Conservation (phyloP, 2,113 vertebrate genomes). For the Oncorhynchus keta region DNA sequence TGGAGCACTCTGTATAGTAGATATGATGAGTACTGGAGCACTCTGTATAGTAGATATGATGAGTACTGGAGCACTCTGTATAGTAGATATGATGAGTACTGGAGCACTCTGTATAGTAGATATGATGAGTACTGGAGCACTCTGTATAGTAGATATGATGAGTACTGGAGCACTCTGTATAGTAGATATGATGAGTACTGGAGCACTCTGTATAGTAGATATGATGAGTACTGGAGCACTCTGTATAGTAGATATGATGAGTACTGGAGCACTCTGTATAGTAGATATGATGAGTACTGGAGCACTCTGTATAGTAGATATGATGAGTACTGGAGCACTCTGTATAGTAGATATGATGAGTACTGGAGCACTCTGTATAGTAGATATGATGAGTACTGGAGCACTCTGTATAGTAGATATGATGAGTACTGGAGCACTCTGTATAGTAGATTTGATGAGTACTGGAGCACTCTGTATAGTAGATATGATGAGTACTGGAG, state of each 20-base stretch:
- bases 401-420: conserved; percentile 22
- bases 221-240: conserved; percentile 27
- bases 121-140: conserved; percentile 25
- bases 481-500: conserved; percentile 17
- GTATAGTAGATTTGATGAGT: conserved; percentile 17
- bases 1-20: conserved; percentile 20
- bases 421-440: conserved; percentile 37
- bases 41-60: conserved; percentile 17
- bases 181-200: conserved; percentile 19
- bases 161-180: conserved; percentile 27
- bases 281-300: conserved; percentile 17
- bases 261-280: conserved; percentile 24
- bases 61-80: conserved; percentile 22
- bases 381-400: too few relatives aligned
- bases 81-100: conserved; percentile 17
- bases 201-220: conserved; percentile 20
- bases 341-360: conserved; percentile 28
- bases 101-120: conserved; percentile 19
- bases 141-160: conserved; percentile 29
- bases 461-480: conserved; percentile 22
- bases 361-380: conserved; percentile 20
- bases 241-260: conserved; percentile 28
- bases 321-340: conserved; percentile 38
- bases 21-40: conserved; percentile 24
- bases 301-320: conserved; percentile 19